Percentiles rank a stretch among this genome's conserved stretches.
These are phyloP conservation scores for Chaenocephalus aceratus DNA, from an alignment of 2,113 vertebrate genomes.

Conservation along the genomic window DNA sequence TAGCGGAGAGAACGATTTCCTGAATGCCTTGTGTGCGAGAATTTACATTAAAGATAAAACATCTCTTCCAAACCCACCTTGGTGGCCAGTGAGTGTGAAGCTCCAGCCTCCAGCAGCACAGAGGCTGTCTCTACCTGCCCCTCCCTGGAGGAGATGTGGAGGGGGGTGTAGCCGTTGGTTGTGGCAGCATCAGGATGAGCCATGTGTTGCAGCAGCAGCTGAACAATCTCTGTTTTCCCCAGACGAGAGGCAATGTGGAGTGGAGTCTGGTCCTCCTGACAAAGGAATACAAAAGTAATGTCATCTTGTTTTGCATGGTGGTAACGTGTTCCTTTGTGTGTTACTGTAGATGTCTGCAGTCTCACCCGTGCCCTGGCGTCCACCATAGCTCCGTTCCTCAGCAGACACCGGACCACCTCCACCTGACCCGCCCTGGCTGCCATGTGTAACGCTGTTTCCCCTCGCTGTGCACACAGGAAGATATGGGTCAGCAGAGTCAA, in stretches of 20 bases:
- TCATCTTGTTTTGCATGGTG: not conserved
- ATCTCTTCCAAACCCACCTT: conserved; percentile 81
- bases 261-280: conserved; percentile 97
- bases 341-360: not conserved
- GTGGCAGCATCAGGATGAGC: conserved; percentile 96
- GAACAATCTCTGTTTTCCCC: conserved; percentile 98
- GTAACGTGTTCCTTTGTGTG: not conserved
- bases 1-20: too few species aligned
- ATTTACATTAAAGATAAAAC: not conserved
- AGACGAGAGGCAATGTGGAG: conserved; percentile 97
- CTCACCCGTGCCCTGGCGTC: conserved; percentile 96
- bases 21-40: not conserved
- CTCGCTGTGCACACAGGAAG: conserved; percentile 84
- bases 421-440: conserved; percentile 96
- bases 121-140: conserved; percentile 95
- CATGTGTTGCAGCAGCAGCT: conserved; percentile 97
- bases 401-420: conserved; percentile 96
- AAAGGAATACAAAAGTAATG: too few species aligned
- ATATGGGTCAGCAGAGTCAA: not conserved
- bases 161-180: conserved; percentile 93
- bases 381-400: conserved; percentile 96
- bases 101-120: conserved; percentile 93
- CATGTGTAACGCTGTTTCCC: conserved; percentile 97
- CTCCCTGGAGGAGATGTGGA: conserved; percentile 96
- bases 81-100: conserved; percentile 93